Evolutionary conservation across 2,797 vertebrate species (phyloP), one percentile per base, ranked within the genome.

Genomic region (Rhinogobio ventralis): DNA sequence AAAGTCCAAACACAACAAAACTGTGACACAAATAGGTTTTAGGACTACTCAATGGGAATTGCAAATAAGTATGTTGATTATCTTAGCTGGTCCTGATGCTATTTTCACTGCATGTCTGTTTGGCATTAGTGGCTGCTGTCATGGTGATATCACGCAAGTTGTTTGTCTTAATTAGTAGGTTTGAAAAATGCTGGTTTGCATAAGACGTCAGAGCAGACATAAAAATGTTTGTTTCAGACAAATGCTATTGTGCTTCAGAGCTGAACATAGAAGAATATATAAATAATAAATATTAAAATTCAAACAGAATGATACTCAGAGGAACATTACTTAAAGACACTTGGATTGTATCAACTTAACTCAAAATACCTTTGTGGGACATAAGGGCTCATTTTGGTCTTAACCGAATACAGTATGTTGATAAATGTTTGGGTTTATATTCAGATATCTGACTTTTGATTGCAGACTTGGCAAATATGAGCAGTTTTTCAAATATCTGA

Each of bases 111-210:
- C 53, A 23, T 72, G 69, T 73, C 72, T 83, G 30, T 83, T 75
- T 75, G 30, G 45, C 30, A 73, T 67, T 10, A 49, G 17, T 75
- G 33, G 30, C 68, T 80, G 83, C 72, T 85, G 68, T 20, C 77
- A 80, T 80, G 45, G 76, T 55, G 77, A 90, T 85, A 81, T 66
- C 23, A 67, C 33, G 25, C 23, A 28, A 66, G 30, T 67, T 75
- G 72, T 83, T 83, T 67, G 23, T 75, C 71, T 67, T 67, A 75
- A 83, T 83, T 75, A 74, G 39, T 51, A 42, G 72, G 30, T 49
- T 9, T 3, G 11, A 45, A 28, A 82, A 60, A 49, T 64, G 20
- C 15, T 62, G 39, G 80, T 73, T 33, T 73, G 46, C 45, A n/a
- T 23, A 72, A 82, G 25, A 9, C 33, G 28, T 33, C 42, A 64